Base-by-base conservation (phyloP, 2,113 vertebrate genomes). In the Myrmophylax atrothorax region DNA sequence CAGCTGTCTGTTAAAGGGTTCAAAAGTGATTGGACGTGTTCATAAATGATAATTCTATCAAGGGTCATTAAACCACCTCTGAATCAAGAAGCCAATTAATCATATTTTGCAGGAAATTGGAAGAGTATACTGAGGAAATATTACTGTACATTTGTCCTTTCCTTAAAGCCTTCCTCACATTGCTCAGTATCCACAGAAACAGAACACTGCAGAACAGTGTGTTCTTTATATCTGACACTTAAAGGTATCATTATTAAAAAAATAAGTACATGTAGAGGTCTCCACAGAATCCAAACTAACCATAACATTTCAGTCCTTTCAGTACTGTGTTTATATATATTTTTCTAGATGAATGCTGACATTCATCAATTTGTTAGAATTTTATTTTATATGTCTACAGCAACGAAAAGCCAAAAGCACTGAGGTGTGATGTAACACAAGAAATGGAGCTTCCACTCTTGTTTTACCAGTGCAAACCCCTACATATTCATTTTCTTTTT, bases 1-100 rank as follows among this genome's bases (percentile, higher is more conserved):
- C 58, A 79, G 49, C 70, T 93, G 69, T 16, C 78, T 93, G 47
- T 50, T 73, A 90, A 72, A 89, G 68, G 62, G 24, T 94, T 87
- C 75, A 85, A 76, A 94, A 97, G 33, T 4, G 2, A 69, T 24
- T 53, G 67, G 74, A 90, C 55, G 12, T 16, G 25, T 68, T 91
- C 62, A 79, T 44, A 84, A 66, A 82, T 23, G 52, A 79, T 79
- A 59, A 90, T 85, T 84, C 82, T 76, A 93, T 56, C 87, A 95
- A 82, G 82, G 82, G 31, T 74, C 92, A 94, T 96, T 94, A 90
- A 95, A 93, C 70, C 55, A 85, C 40, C 75, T 76, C 78, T 84
- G 87, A 93, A 90, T 79, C 84, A 82, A 89, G 66, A 73, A 87
- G 55, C 13, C 24, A 33, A 85, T 87, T 90, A 90, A 96, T 95